Percentiles rank a stretch among this genome's conserved stretches.
These are phyloP conservation scores for Poeciliopsis infans DNA, from an alignment of 2,797 vertebrate species.

Conservation along the genomic window DNA sequence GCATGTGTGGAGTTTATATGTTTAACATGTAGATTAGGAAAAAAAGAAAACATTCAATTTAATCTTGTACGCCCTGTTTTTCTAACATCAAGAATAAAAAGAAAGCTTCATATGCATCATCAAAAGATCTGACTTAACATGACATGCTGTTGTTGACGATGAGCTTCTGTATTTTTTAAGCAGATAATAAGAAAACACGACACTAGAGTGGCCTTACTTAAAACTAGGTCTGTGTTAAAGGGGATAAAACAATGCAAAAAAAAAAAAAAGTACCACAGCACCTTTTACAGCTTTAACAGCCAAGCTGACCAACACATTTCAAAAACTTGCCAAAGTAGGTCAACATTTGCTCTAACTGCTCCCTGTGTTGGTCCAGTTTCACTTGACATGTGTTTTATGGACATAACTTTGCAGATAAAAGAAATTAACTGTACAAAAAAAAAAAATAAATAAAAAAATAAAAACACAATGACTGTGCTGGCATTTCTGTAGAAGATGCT, in stretches of 20 bases:
- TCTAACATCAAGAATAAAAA: neutral
- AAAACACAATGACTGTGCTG: neutral
- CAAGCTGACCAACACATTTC: conserved; percentile 34
- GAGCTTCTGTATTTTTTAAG: neutral
- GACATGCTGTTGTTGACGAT: neutral
- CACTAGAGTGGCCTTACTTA: neutral
- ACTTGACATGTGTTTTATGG: conserved; percentile 1
- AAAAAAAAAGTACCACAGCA: neutral
- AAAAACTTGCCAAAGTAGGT: conserved; percentile 40
- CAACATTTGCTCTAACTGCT: conserved; percentile 29
- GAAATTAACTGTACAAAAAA: conserved; percentile 8
- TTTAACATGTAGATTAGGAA: neutral
- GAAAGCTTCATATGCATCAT: neutral
- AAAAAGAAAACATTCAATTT: neutral
- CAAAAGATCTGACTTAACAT: neutral
- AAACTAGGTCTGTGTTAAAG: neutral
- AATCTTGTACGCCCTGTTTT: neutral
- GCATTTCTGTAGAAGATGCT: conserved; percentile 8
- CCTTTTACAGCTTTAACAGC: conserved; percentile 1
- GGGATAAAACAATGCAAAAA: neutral
- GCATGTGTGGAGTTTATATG: neutral
- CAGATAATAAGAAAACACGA: too few relatives aligned
- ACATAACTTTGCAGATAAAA: neutral
- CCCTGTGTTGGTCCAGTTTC: conserved; percentile 1
- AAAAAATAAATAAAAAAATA: too few relatives aligned